Conservation (phyloP, 92 coral and sea anemone genomes). For the Phenganax subtilis region DNA sequence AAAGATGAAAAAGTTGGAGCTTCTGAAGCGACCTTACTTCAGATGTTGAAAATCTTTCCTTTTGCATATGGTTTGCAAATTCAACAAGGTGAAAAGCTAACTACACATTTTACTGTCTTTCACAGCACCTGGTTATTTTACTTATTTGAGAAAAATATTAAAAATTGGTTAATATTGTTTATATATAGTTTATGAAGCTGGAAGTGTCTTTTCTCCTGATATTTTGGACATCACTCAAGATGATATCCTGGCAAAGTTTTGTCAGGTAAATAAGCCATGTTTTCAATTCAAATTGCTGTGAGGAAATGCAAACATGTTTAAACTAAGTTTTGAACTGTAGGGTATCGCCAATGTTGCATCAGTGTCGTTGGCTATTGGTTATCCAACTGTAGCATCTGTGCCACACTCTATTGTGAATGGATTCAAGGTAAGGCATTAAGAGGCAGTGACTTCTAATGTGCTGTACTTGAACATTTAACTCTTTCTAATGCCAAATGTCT, state of each 20-base stretch:
- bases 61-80: slow-evolving; percentile 86
- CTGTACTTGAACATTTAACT: too few species aligned
- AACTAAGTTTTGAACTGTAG: slow-evolving; percentile 36
- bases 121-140: too few species aligned
- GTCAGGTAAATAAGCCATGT: slow-evolving; percentile 48
- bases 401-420: slow-evolving; percentile 96
- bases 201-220: slow-evolving; percentile 76
- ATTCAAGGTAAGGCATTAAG: slow-evolving; percentile 65
- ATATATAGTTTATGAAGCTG: slow-evolving; percentile 76
- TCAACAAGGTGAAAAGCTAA: slow-evolving; percentile 57
- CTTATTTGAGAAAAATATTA: too few species aligned
- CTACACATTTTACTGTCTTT: too few species aligned
- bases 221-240: slow-evolving; percentile 82
- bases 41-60: slow-evolving; percentile 97
- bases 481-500: too few species aligned
- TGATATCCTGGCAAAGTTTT: slow-evolving; percentile 67
- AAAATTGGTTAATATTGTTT: background rate
- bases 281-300: too few species aligned
- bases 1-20: slow-evolving; percentile 93
- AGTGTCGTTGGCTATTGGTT: slow-evolving; percentile 90
- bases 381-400: slow-evolving; percentile 91
- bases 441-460: background rate
- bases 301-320: too few species aligned
- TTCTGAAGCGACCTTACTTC: slow-evolving; percentile 88
- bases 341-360: slow-evolving; percentile 91